Percentiles rank a stretch among this genome's conserved stretches.
Conservation (phyloP, 2,888 invertebrate species). For the Lymantria monacha region DNA sequence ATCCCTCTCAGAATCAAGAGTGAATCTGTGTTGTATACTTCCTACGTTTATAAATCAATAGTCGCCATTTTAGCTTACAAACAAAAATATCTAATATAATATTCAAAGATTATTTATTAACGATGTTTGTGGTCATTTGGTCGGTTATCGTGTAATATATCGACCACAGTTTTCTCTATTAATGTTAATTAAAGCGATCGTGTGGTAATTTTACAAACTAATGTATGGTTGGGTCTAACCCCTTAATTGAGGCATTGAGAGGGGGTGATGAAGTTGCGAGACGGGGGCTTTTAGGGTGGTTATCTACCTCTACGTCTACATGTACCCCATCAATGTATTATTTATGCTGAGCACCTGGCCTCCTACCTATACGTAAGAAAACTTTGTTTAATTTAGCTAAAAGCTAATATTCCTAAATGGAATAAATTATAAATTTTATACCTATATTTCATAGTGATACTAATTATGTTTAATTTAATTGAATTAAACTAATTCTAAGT, state of each 20-base stretch:
- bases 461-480: neutral
- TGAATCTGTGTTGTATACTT: too few relatives aligned
- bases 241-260: constrained; percentile 21
- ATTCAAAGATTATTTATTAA: too few relatives aligned
- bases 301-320: constrained; percentile 6
- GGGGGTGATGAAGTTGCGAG: constrained; percentile 4
- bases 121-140: too few relatives aligned
- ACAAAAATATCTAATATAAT: too few relatives aligned
- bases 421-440: neutral
- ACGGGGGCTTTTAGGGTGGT: constrained; percentile 21
- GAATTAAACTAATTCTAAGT: too few relatives aligned
- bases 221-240: constrained; percentile 8
- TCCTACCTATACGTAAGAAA: neutral
- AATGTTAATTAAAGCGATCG: constrained; percentile 20
- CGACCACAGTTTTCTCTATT: neutral
- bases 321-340: neutral
- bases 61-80: too few relatives aligned
- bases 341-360: neutral
- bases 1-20: too few relatives aligned
- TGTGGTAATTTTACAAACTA: constrained; percentile 19
- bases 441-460: neutral
- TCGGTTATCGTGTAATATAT: too few relatives aligned
- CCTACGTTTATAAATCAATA: too few relatives aligned
- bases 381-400: neutral
- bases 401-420: neutral